These are phyloP conservation scores for Carcharodon carcharias DNA, from an alignment of 2,797 vertebrate genomes.

Conservation along the genomic window DNA sequence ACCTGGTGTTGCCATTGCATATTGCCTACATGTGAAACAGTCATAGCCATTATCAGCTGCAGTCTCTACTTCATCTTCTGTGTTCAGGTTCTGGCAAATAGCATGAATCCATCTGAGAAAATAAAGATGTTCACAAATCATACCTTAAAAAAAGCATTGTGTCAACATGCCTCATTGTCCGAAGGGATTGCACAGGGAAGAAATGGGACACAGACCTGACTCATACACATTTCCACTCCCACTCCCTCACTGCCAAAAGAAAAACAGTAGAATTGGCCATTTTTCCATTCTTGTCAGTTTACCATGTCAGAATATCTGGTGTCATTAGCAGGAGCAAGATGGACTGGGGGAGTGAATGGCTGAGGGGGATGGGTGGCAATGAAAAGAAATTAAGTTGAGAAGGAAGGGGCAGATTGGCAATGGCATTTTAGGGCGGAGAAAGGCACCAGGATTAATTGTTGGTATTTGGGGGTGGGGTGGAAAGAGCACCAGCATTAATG, in stretches of 20 bases:
- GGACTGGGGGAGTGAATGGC: neutral
- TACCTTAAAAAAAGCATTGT: neutral
- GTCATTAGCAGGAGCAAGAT: neutral
- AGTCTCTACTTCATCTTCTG: conserved; percentile 89
- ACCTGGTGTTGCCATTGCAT: conserved; percentile 76
- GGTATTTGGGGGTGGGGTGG: too few species aligned
- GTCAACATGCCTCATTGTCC: too few species aligned
- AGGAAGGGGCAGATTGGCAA: neutral
- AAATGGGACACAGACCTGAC: neutral
- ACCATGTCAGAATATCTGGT: neutral
- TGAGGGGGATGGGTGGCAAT: neutral
- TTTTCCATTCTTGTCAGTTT: neutral
- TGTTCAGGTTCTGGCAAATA: conserved; percentile 84
- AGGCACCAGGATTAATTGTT: too few species aligned
- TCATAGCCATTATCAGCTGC: conserved; percentile 86
- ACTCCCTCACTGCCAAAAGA: neutral
- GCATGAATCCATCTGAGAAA: conserved; percentile 89
- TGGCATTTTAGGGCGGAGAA: neutral
- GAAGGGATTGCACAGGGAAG: neutral
- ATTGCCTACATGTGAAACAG: conserved; percentile 87
- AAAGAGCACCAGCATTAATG: too few species aligned
- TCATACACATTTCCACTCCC: neutral
- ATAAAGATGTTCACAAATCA: neutral
- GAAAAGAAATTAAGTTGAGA: neutral
- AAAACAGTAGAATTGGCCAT: neutral